These are phyloP conservation scores for Semnornis frantzii DNA, from an alignment of 2,113 vertebrate genomes.

Conservation along the genomic window DNA sequence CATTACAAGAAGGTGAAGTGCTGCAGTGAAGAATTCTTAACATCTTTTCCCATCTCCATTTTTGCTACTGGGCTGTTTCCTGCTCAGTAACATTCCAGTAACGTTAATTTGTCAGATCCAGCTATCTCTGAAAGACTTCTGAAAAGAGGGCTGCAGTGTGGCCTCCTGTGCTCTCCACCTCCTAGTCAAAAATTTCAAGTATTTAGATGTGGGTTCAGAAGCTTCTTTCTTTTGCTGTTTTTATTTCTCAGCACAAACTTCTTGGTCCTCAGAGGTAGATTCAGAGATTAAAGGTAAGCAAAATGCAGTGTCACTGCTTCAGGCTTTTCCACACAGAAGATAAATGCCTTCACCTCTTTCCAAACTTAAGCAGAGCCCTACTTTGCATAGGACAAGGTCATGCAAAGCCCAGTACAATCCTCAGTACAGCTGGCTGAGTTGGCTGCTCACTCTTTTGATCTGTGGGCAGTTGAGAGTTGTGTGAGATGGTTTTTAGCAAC, in stretches of 20 bases:
- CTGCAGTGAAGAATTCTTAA: background rate
- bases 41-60: background rate
- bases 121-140: background rate
- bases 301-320: background rate
- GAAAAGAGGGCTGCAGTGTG: background rate
- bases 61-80: background rate
- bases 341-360: background rate
- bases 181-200: background rate
- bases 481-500: background rate
- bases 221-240: conserved; percentile 13
- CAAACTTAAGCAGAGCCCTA: background rate
- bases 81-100: background rate
- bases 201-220: conserved; percentile 20
- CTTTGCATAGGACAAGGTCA: background rate
- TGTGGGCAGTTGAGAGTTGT: background rate
- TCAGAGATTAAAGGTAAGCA: background rate
- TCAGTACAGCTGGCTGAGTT: background rate
- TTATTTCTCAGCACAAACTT: background rate
- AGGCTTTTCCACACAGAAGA: background rate
- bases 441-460: background rate
- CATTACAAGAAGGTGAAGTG: background rate
- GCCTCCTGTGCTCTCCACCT: background rate
- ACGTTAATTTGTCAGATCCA: background rate
- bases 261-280: background rate
- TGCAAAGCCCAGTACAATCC: background rate